Base-by-base conservation (phyloP, 2,113 vertebrate species). In the Elephantulus edwardii region DNA sequence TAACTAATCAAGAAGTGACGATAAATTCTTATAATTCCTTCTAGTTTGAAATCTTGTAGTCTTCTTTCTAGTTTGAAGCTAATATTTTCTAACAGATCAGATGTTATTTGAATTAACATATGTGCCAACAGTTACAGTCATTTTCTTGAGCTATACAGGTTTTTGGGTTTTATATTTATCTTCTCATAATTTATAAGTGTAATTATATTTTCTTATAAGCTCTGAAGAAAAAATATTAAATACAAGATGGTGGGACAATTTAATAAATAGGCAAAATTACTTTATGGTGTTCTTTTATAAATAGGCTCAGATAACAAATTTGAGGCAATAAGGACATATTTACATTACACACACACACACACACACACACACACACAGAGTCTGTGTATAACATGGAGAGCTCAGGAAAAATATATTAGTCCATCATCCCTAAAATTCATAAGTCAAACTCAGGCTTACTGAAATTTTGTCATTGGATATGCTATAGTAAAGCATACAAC, bases 141-240 rank as follows among this genome's bases (percentile, higher is more conserved):
- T 77, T 22, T 95, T 92, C 6, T 56, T 85, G 35, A 28, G 20
- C 50, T 26, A 42, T 74, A 71, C 70, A 76, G 71, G 58, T 60
- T 60, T 6, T 60, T 60, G 4, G 26, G 20, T 5, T 40, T 78
- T 70, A 64, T n/a, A 35, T 1, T 20, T 4, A 85, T 35, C 80
- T 83, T 60, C 8, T 71, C 42, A 86, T 26, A 93, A 68, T 86
- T 91, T 30, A 86, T 66, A 93, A 94, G 20, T 6, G 80, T 52
- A 93, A 93, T 81, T 86, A 88, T 5, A 84, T 79, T 83, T 86
- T 7, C 48, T 77, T 83, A 74, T 30, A 93, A 24, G n/a, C 33
- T 86, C 86, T 89, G 22, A 30, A 83, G 54, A 72, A 79, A 90
- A 86, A 90, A 77, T 80, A 11, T 30, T 93, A 46, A 94, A 22